phyloP scores from a whole-genome alignment of 92 coral and sea anemone genomes.

The Pocillopora meandrina region DNA sequence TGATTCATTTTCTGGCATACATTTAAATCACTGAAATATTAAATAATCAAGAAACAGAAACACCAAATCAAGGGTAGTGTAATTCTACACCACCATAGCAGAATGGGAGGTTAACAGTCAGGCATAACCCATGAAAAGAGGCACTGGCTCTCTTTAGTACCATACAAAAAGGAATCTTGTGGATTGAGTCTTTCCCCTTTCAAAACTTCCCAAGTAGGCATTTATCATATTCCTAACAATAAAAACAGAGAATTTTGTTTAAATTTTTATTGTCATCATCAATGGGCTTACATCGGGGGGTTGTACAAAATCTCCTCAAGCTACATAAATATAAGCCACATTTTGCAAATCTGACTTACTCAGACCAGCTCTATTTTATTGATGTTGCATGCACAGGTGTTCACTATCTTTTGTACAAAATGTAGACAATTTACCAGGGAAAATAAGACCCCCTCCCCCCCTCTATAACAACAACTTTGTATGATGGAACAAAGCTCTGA shows the following conservation, averaged over 20 bases:
- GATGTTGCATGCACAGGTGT: conserved; percentile 1
- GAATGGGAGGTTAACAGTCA: no score
- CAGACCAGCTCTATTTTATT: neutral
- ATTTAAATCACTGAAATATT: no score
- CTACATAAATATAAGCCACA: conserved; percentile 15
- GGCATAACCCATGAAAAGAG: neutral
- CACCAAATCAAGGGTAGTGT: no score
- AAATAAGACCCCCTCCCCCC: neutral
- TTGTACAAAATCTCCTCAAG: conserved; percentile 8
- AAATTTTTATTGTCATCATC: neutral
- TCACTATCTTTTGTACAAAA: conserved; percentile 14
- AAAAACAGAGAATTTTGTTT: neutral
- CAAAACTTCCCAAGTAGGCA: neutral
- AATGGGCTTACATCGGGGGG: conserved; percentile 7
- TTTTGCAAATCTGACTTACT: neutral
- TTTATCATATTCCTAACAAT: neutral
- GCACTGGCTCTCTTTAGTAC: neutral
- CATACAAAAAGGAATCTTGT: no score
- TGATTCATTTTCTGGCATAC: no score
- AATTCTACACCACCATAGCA: no score
- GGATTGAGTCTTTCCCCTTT: no score
- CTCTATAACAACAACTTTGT: conserved; percentile 2
- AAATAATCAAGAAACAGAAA: no score
- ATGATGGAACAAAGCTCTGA: neutral
- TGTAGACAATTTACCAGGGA: neutral